Evolutionary conservation across 1,140 invertebrate species (phyloP), one percentile per base, ranked within the genome.

Genomic region (Leptinotarsa undecemlineata): DNA sequence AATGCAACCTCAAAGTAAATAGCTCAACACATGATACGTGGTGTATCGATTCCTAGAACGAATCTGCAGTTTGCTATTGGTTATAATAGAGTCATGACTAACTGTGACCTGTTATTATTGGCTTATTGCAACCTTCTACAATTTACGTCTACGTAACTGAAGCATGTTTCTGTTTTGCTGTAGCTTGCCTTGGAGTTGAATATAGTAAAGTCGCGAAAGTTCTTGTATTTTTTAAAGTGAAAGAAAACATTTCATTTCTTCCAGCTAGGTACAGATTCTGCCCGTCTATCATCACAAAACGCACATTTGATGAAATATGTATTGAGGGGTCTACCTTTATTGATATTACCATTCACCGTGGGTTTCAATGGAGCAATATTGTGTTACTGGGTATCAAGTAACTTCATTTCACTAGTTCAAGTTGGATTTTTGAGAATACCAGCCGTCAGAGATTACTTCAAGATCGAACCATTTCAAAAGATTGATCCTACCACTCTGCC

Each of bases 351-450:
- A 4, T 93, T 98, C 79, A 94, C 91, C 17, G 89, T 96, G 26
- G 93, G 96, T 82, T 98, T 98, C 82, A 92, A 95, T n/a, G 90
- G 92, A 26, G 95, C 93, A 17, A 91, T 99, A 81, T 86, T 96
- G 23, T 91, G 92, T 57, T 99, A 99, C 83, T 99, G 97, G 97
- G 87, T 90, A 47, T 91, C 93, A 33, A 94, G 91, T 71, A 99
- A 99, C 84, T 87, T 93, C n/a, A 90, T 98, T 73, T 97, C 97
- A 0, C 81, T 99, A 6, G 64, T 88, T 0, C 96, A 98, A 91
- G 93, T 94, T 20, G 87, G 88, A 14, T 57, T 98, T 66, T 86
- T 99, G 13, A 93, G 89, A 85, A 89, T 96, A 72, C 91, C 94
- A 15, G 82, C 84, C 60, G 90, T 98, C 3, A 86, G 93, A 80